Conservation (phyloP, 2,888 invertebrate species). For the Drosophila suboccidentalis region DNA sequence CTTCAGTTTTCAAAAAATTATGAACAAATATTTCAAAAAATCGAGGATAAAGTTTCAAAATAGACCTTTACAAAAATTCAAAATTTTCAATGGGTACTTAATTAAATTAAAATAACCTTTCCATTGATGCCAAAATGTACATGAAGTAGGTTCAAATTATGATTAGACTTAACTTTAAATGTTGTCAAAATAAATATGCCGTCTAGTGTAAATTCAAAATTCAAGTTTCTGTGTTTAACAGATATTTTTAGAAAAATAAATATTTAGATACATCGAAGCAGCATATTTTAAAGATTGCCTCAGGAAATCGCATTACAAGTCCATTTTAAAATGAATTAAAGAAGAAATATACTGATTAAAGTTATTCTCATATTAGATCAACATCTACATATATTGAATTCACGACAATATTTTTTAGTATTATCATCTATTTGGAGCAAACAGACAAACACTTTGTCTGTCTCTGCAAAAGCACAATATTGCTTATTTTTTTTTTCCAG, state of each 20-base stretch:
- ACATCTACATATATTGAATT: neutral
- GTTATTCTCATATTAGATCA: neutral
- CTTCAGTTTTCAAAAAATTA: too few relatives aligned
- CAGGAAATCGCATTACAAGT: neutral
- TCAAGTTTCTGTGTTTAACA: neutral
- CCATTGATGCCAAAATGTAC: too few relatives aligned
- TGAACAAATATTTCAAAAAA: too few relatives aligned
- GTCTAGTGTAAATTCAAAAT: too few relatives aligned
- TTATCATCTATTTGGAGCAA: neutral
- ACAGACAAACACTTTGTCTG: slow-evolving; percentile 39
- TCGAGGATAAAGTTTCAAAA: too few relatives aligned
- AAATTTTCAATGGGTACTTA: too few relatives aligned
- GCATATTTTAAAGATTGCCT: neutral
- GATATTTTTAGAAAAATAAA: neutral
- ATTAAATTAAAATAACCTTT: too few relatives aligned
- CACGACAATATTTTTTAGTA: neutral
- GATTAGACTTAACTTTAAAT: too few relatives aligned
- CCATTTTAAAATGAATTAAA: neutral
- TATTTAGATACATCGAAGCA: neutral
- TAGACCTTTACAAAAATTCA: too few relatives aligned
- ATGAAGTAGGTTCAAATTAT: too few relatives aligned
- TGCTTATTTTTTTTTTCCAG: slow-evolving; percentile 23
- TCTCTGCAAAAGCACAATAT: slow-evolving; percentile 22
- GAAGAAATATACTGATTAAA: neutral
- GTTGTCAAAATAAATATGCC: too few relatives aligned